Base-by-base conservation (phyloP, 2,797 vertebrate genomes). In the Miichthys miiuy region DNA sequence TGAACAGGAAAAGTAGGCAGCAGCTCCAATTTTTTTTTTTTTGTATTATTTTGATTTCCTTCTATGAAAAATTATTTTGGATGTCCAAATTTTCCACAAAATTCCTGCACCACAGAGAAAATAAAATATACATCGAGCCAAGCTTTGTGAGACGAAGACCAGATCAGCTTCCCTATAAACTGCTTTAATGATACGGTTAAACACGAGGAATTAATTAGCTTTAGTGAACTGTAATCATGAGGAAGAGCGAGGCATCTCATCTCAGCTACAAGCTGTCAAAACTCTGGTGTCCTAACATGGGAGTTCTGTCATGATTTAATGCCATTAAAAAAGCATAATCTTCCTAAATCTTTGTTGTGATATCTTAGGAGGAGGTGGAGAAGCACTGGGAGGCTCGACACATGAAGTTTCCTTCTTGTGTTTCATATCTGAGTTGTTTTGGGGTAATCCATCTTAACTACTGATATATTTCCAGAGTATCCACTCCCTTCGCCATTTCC, bases 61-160 rank as follows among this genome's bases (percentile, higher is more conserved):
- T 62, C 21, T 52, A 14, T 57, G 7, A 75, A 61, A 71, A 21
- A 52, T 57, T 3, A 42, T 60, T 75, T 73, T 72, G 62, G 66
- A 71, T 71, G 38, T 30, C 18, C 55, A 83, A 44, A 78, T 75
- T 72, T 80, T 81, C 55, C 42, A 60, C 68, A 42, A 55, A 82
- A 63, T 73, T 61, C 17, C 38, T 67, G 44, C 52, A 74, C 68
- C 79, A 75, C 63, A 78, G 52, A 81, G 69, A 61, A 81, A 76
- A 69, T 78, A 63, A 84, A 77, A 69, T 52, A 42, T 79, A 74
- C 38, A 48, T 47, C 3, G 44, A 54, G 30, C 66, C 74, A 73
- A 75, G 60, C 46, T 34, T 34, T 8, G 34, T 47, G 46, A 63
- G 68, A 86, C 47, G 18, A 72, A 80, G 27, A 68, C 56, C 67